Evolutionary conservation across 2,113 vertebrate species (phyloP).

Genomic region (Carlito syrichta): DNA sequence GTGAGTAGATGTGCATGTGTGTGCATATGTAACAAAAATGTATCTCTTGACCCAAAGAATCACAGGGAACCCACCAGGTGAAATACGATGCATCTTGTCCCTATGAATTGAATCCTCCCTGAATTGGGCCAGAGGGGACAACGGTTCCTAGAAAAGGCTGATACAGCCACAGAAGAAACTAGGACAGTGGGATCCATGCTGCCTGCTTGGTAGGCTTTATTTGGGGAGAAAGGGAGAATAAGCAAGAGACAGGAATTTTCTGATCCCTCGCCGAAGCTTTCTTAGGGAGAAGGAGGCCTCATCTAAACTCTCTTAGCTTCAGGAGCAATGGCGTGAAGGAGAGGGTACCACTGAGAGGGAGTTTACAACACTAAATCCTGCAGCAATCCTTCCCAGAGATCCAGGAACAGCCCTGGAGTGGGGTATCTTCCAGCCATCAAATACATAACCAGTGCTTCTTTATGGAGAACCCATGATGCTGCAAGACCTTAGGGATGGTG

Average conservation of each 20-base stretch:
- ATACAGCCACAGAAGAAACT: neutral
- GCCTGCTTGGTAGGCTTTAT: rapidly evolving
- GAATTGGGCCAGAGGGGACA: neutral
- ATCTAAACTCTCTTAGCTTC: too few species aligned
- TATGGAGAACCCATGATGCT: rapidly evolving
- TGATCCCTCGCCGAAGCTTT: rapidly evolving
- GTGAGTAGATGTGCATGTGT: neutral
- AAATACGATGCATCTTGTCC: neutral
- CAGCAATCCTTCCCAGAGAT: neutral
- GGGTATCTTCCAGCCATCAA: rapidly evolving
- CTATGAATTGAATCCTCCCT: rapidly evolving
- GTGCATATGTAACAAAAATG: rapidly evolving
- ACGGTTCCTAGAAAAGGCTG: rapidly evolving
- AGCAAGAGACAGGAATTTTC: neutral
- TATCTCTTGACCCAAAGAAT: neutral
- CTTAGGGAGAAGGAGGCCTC: neutral
- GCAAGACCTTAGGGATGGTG: neutral
- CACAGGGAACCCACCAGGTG: neutral
- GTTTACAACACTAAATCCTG: neutral
- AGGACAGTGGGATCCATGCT: rapidly evolving
- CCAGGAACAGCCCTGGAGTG: rapidly evolving
- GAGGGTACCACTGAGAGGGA: too few species aligned
- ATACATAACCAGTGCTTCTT: rapidly evolving
- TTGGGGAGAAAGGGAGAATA: neutral
- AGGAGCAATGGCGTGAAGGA: neutral